Base-by-base conservation (phyloP, 2,797 vertebrate species). In the Rhodeus uyekii region DNA sequence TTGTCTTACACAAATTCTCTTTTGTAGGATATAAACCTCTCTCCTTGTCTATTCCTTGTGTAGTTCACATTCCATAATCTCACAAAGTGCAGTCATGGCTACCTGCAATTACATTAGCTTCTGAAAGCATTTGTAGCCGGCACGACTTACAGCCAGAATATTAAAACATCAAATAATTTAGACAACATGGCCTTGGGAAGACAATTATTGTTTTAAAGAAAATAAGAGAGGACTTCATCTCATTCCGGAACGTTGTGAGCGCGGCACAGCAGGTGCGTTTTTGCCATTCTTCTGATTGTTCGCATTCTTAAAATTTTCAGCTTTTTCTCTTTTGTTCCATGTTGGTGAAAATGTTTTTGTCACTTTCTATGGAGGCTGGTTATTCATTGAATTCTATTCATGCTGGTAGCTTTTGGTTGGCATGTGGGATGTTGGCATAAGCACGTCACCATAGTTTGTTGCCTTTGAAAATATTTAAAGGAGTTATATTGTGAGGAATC, bases 41-140 rank as follows among this genome's bases (percentile, higher is more conserved):
- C 39, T 36, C 44, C 36, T 32, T 78, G 32, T 83, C 82, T 72
- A 22, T 76, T 91, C 91, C 88, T 89, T 88, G 87, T 85, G 88
- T 78, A 36, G 90, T 92, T 86, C 83, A 87, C 86, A 83, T 88
- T 89, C 89, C 91, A 88, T 90, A 87, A 90, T 76, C 85, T 87
- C 86, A 91, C 90, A 92, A 89, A 88, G 87, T 90, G 85, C 89
- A 90, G 89, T 87, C 89, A 86, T 87, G 80, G 76, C 87, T 46
- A 88, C 88, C 87, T 87, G 83, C 89, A 92, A 90, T 91, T 93
- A 91, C 90, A 92, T 93, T 92, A 93, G 89, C 88, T 85, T 90
- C 87, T 92, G 85, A 83, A 87, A 86, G 68, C 84, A 81, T 86
- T 88, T 87, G 86, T 87, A 88, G 92, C 90, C 86, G 86, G 92